phyloP scores from a whole-genome alignment of 2,888 invertebrate genomes.

The Euzetes globulus region DNA sequence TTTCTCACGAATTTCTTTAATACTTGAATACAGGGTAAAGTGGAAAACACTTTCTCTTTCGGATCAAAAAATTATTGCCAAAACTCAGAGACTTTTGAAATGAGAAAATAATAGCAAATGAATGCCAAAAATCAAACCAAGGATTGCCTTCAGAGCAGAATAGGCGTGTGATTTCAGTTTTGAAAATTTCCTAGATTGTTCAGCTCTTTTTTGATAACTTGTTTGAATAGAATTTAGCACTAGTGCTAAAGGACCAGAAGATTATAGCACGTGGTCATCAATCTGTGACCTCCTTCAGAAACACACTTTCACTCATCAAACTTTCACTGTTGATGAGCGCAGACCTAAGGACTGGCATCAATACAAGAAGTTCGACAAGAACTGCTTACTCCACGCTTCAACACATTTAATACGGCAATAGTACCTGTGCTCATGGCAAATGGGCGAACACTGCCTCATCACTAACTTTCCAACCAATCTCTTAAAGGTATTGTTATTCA shows the following conservation, averaged over 20 bases:
- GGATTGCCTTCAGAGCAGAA: not conserved
- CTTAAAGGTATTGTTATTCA: slow-evolving; percentile 24
- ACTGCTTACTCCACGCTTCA: slow-evolving; percentile 21
- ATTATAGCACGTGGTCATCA: slow-evolving; percentile 22
- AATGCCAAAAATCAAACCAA: slow-evolving; percentile 11
- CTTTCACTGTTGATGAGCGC: not conserved
- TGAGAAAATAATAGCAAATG: not conserved
- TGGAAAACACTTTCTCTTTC: slow-evolving; percentile 4
- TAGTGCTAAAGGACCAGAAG: not conserved
- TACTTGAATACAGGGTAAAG: not conserved
- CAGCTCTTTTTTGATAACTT: not conserved
- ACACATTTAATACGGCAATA: slow-evolving; percentile 11
- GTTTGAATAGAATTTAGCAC: slow-evolving; percentile 22
- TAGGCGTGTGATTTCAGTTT: slow-evolving; percentile 15
- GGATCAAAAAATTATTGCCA: not conserved
- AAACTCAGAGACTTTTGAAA: not conserved
- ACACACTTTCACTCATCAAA: slow-evolving; percentile 19
- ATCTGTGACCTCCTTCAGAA: slow-evolving; percentile 27
- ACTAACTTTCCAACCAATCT: slow-evolving; percentile 24
- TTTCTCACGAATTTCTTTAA: slow-evolving; percentile 1
- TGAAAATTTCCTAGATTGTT: not conserved
- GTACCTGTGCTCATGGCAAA: not conserved
- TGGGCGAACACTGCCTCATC: slow-evolving; percentile 14
- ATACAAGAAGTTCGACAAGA: not conserved
- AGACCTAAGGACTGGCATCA: not conserved